These are phyloP conservation scores for Leucoma salicis DNA, from an alignment of 2,888 invertebrate genomes.

Conservation along the genomic window DNA sequence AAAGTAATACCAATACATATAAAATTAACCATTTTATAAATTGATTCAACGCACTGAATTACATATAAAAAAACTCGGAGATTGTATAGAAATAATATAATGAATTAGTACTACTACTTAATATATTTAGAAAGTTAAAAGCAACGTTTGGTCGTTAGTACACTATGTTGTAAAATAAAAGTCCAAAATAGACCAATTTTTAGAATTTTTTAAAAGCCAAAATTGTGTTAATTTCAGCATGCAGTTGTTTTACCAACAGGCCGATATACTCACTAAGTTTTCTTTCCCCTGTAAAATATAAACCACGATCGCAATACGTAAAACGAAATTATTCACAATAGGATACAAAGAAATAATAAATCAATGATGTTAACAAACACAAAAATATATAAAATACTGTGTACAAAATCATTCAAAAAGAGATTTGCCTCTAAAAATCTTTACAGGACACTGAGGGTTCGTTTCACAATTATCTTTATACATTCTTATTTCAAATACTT, in stretches of 20 bases:
- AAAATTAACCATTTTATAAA: too few species aligned
- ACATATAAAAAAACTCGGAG: neutral
- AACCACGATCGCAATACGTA: constrained; percentile 66
- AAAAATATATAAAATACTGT: constrained; percentile 37
- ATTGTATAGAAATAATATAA: neutral
- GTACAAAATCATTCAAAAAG: constrained; percentile 34
- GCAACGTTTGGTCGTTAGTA: too few species aligned
- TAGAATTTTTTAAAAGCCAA: constrained; percentile 25
- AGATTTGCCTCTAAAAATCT: constrained; percentile 65
- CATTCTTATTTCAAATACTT: too few species aligned
- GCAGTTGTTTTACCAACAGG: constrained; percentile 60
- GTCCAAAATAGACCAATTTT: neutral
- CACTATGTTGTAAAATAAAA: neutral
- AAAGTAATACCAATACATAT: too few species aligned
- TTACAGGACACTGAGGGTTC: constrained; percentile 31
- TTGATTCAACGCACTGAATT: too few species aligned
- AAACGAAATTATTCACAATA: constrained; percentile 70
- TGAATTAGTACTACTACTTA: neutral
- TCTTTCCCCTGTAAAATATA: constrained; percentile 79
- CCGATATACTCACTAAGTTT: constrained; percentile 76
- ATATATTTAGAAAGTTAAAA: neutral
- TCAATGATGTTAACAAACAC: constrained; percentile 39
- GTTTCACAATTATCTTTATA: constrained; percentile 31
- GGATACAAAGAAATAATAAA: constrained; percentile 25
- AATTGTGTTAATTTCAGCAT: constrained; percentile 39